Conservation (phyloP, 2,113 vertebrate genomes). For the Falcunculus frontatus region DNA sequence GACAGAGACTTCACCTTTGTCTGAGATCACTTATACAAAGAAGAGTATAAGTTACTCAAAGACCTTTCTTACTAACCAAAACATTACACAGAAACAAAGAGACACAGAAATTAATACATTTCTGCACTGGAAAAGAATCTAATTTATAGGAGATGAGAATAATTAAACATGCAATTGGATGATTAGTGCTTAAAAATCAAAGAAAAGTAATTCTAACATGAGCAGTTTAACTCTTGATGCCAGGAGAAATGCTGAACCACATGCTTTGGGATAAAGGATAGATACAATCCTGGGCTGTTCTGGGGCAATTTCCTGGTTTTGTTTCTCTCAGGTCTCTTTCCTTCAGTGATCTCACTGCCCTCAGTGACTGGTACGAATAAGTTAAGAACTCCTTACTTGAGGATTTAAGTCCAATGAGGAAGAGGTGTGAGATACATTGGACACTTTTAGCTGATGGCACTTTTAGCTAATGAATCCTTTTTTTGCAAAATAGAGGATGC, state of each 20-base stretch:
- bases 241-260: background rate
- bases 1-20: background rate
- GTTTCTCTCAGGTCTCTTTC: background rate
- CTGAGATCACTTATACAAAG: background rate
- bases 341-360: background rate
- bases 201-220: background rate
- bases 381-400: background rate
- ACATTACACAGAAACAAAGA: background rate
- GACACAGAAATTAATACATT: background rate
- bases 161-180: background rate
- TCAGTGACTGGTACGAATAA: background rate
- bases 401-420: background rate
- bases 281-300: background rate
- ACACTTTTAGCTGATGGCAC: background rate
- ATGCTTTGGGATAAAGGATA: background rate
- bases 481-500: background rate
- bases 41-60: background rate
- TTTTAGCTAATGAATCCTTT: background rate
- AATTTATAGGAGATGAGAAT: background rate
- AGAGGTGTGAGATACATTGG: fast-evolving
- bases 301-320: fast-evolving
- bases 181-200: background rate
- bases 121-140: background rate
- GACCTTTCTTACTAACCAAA: background rate
- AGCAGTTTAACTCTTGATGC: background rate